Evolutionary conservation across 2,888 invertebrate genomes (phyloP).

Genomic region (Ditula angustiorana): DNA sequence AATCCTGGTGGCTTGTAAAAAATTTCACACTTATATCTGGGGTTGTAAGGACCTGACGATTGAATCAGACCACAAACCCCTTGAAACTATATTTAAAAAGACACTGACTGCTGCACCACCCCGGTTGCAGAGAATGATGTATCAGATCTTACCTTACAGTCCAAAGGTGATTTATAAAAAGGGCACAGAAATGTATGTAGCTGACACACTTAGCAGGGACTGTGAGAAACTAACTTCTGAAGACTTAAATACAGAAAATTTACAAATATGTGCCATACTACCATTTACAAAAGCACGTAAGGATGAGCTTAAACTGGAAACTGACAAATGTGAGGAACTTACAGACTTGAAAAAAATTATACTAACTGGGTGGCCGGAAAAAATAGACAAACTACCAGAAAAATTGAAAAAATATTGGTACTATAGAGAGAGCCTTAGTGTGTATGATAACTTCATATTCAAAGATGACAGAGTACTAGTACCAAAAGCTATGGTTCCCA

Average conservation of each 20-base stretch:
- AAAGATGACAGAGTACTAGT: constrained; percentile 29
- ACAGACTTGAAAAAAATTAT: constrained; percentile 2
- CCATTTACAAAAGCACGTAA: constrained; percentile 1
- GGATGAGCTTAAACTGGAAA: constrained; percentile 8
- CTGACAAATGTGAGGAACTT: too few species aligned
- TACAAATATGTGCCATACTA: constrained; percentile 5
- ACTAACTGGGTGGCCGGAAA: constrained; percentile 32
- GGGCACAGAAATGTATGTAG: constrained; percentile 50
- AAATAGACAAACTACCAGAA: constrained; percentile 13
- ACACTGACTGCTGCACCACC: constrained; percentile 44
- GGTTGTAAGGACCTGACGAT: constrained; percentile 45
- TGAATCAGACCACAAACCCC: constrained; percentile 54
- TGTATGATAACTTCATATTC: constrained; percentile 22
- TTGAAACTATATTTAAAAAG: constrained; percentile 53
- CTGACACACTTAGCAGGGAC: constrained; percentile 48
- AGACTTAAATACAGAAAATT: neutral
- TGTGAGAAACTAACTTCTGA: neutral
- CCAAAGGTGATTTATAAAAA: constrained; percentile 48
- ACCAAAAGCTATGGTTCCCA: constrained; percentile 16
- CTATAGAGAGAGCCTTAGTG: constrained; percentile 35
- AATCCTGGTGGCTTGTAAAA: constrained; percentile 34
- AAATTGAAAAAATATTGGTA: constrained; percentile 32
- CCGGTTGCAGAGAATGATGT: constrained; percentile 51
- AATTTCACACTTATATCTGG: constrained; percentile 40
- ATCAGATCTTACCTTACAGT: constrained; percentile 49